Conservation (phyloP, 2,888 invertebrate species). For the Pristionchus japonicus region DNA sequence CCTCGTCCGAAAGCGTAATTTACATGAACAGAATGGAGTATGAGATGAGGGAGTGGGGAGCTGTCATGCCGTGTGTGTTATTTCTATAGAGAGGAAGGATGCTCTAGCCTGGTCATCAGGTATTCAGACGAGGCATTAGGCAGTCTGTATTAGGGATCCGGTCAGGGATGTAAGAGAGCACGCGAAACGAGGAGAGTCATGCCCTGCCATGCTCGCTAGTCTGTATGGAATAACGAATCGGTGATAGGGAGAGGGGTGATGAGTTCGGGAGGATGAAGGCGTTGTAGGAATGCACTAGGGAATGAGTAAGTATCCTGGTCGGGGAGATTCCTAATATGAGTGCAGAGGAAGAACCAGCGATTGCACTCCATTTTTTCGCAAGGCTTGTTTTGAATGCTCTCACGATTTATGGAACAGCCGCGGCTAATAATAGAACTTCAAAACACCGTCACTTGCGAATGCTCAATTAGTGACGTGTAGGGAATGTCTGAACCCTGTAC, state of each 20-base stretch:
- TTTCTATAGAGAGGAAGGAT: background rate
- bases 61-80: background rate
- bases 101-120: background rate
- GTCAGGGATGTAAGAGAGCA: too few species aligned
- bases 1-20: background rate
- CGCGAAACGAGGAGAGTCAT: too few species aligned
- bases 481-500: background rate
- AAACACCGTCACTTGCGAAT: background rate
- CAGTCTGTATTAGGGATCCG: too few species aligned
- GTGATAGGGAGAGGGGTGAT: background rate
- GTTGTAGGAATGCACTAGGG: background rate
- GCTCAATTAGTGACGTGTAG: background rate
- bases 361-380: too few species aligned
- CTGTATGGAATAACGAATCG: background rate
- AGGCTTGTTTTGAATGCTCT: too few species aligned
- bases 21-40: background rate
- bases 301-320: background rate
- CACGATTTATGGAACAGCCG: background rate
- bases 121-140: background rate
- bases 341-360: too few species aligned
- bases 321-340: background rate
- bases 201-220: too few species aligned
- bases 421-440: background rate
- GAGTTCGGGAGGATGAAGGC: background rate
- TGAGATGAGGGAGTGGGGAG: background rate